These are phyloP conservation scores for Strigops habroptila DNA, from an alignment of 2,113 vertebrate genomes.

Conservation along the genomic window DNA sequence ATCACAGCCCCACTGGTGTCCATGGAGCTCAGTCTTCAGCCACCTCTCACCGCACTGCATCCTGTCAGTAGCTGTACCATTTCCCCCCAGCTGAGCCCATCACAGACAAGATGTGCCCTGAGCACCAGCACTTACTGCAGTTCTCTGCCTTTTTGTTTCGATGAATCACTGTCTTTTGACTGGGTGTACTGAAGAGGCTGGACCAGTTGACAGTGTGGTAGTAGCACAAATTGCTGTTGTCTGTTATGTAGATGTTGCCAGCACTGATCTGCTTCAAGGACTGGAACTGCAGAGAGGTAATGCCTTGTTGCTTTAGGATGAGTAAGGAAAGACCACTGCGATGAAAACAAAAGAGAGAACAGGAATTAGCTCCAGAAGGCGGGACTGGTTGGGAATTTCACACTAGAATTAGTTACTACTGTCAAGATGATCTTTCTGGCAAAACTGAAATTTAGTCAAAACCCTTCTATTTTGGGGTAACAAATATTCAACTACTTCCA, in stretches of 20 bases:
- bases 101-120: background rate
- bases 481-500: background rate
- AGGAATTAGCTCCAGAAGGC: background rate
- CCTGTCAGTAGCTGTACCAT: background rate
- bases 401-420: background rate
- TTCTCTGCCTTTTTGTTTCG: constrained; percentile 88
- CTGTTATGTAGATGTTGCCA: constrained; percentile 94
- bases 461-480: background rate
- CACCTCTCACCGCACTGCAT: too few species aligned
- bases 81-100: background rate
- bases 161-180: constrained; percentile 89
- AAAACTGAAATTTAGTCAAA: background rate
- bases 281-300: constrained; percentile 92
- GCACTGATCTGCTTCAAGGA: constrained; percentile 95
- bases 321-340: constrained; percentile 93
- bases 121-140: constrained; percentile 85
- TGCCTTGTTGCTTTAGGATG: constrained; percentile 93
- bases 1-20: background rate
- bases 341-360: background rate
- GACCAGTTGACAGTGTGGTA: constrained; percentile 98
- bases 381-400: background rate
- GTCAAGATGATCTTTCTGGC: background rate
- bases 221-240: constrained; percentile 94
- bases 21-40: accelerated
- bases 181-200: constrained; percentile 84